Percentiles rank a stretch among this genome's conserved stretches.
Evolutionary conservation across 2,888 invertebrate species (phyloP).

Genomic region (Rhagonycha fulva): DNA sequence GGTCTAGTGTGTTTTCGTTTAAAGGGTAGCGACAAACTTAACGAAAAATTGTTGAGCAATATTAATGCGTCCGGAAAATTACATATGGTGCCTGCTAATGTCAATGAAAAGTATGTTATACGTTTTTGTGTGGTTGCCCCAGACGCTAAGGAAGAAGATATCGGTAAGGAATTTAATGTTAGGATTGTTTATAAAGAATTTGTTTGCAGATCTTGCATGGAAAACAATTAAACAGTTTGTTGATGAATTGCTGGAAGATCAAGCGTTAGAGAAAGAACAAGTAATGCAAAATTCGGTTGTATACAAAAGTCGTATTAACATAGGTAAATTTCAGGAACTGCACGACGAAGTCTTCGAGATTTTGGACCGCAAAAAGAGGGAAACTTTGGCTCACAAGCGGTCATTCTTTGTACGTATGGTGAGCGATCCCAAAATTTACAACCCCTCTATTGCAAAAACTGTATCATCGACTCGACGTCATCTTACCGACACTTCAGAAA

Average conservation of each 20-base stretch:
- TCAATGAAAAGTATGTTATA: conserved; percentile 89
- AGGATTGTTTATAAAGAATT: neutral
- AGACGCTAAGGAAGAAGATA: conserved; percentile 82
- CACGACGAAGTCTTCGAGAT: conserved; percentile 77
- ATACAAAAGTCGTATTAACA: neutral
- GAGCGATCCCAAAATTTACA: conserved; percentile 95
- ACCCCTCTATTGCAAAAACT: conserved; percentile 84
- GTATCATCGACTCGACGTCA: conserved; percentile 65
- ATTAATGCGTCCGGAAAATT: conserved; percentile 95
- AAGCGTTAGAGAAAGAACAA: conserved; percentile 62
- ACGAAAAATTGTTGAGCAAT: conserved; percentile 87
- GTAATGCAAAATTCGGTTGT: conserved; percentile 49
- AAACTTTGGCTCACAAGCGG: conserved; percentile 86
- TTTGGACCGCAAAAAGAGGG: conserved; percentile 73
- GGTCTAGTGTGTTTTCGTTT: conserved; percentile 92
- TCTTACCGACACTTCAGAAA: conserved; percentile 58
- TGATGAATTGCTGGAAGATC: conserved; percentile 75
- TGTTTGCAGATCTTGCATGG: conserved; percentile 77
- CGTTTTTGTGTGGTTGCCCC: conserved; percentile 94
- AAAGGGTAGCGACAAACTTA: conserved; percentile 77
- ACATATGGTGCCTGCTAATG: conserved; percentile 95
- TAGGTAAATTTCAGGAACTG: conserved; percentile 53
- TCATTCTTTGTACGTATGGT: conserved; percentile 98
- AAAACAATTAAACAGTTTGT: conserved; percentile 81
- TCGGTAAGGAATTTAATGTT: conserved; percentile 59